These are phyloP conservation scores for Stegostoma tigrinum DNA, from an alignment of 2,113 vertebrate species.

Conservation along the genomic window DNA sequence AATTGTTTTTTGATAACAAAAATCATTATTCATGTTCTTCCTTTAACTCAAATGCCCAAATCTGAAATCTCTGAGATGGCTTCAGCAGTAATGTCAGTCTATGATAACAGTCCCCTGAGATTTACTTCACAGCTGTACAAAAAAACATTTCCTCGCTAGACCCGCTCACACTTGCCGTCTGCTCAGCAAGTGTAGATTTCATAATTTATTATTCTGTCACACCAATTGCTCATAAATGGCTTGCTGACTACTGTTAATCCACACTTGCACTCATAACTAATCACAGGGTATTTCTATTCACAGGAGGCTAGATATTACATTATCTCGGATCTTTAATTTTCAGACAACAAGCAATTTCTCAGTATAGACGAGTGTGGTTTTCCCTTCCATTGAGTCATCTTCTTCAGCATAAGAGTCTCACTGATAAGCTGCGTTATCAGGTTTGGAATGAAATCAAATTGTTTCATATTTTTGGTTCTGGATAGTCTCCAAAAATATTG, in stretches of 20 bases:
- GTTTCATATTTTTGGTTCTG: background rate
- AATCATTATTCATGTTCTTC: background rate
- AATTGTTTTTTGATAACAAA: background rate
- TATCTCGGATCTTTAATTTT: constrained; percentile 22
- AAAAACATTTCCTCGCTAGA: constrained; percentile 7
- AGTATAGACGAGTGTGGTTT: background rate
- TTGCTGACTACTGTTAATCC: constrained; percentile 1
- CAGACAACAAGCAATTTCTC: background rate
- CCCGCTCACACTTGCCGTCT: background rate
- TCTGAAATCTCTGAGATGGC: background rate
- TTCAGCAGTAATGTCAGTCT: background rate
- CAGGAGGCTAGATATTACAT: background rate
- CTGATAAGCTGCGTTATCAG: background rate
- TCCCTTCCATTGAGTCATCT: background rate
- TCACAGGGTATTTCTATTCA: background rate
- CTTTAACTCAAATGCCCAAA: background rate
- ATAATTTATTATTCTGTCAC: constrained; percentile 31
- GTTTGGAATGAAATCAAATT: background rate
- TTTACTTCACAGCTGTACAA: background rate
- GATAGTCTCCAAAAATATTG: background rate
- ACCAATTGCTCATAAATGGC: constrained; percentile 25
- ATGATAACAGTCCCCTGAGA: background rate
- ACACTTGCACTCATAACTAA: background rate
- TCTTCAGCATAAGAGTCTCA: background rate
- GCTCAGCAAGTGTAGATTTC: background rate